A percentile compares a stretch with the other conserved stretches of the same genome.
phyloP scores from a whole-genome alignment of 1,140 invertebrate species.

The Acromyrmex charruanus region DNA sequence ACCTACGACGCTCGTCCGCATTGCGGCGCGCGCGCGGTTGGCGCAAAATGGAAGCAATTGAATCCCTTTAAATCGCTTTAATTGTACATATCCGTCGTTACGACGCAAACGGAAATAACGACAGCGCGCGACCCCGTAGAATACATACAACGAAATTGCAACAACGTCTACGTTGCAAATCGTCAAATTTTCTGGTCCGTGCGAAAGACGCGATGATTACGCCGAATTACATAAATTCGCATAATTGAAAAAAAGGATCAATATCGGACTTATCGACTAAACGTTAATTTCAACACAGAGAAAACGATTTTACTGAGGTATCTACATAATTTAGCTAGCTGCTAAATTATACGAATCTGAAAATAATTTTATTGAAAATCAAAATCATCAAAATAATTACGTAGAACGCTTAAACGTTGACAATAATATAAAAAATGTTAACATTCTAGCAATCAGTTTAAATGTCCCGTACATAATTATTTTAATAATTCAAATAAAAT shows the following conservation, averaged over 20 bases:
- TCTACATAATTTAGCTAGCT: too few relatives aligned
- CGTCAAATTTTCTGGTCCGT: constrained; percentile 38
- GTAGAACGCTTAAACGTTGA: too few relatives aligned
- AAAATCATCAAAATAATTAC: too few relatives aligned
- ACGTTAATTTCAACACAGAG: neutral
- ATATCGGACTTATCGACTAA: neutral
- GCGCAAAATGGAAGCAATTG: constrained; percentile 66
- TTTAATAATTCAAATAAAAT: too few relatives aligned
- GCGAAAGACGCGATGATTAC: neutral
- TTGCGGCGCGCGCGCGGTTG: constrained; percentile 34
- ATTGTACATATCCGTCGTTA: constrained; percentile 70
- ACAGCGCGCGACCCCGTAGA: neutral
- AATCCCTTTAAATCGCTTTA: constrained; percentile 77
- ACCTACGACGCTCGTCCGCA: constrained; percentile 28
- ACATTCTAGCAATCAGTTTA: too few relatives aligned
- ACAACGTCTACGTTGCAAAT: neutral
- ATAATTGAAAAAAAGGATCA: constrained; percentile 1
- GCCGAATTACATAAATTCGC: neutral
- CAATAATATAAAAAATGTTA: too few relatives aligned
- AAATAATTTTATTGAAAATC: too few relatives aligned
- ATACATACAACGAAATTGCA: constrained; percentile 56
- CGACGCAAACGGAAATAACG: constrained; percentile 54
- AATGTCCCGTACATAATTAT: too few relatives aligned
- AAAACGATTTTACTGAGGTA: too few relatives aligned
- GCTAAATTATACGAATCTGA: too few relatives aligned